Evolutionary conservation across 2,113 vertebrate genomes (phyloP), one percentile per base, ranked within the genome.

Genomic region (Athene noctua): DNA sequence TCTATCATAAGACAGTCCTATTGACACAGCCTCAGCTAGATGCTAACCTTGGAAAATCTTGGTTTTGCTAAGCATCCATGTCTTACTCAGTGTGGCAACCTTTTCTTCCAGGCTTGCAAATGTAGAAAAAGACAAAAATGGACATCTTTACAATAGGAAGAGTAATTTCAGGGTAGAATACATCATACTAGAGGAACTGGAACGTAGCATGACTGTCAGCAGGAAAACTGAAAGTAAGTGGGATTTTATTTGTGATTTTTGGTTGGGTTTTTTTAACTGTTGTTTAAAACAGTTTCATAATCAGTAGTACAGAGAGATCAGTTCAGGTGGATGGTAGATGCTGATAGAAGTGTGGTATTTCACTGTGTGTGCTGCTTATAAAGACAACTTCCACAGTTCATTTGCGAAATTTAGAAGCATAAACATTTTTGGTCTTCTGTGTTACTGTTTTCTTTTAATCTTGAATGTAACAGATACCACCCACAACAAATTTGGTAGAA

Each of bases 221-320:
- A 98, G 98, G 88, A 98, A 98, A 96, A 93, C 92, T 46, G 98
- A 99, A 96, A 98, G 99, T 99, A 97, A 96, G 98, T 97, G 54
- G 29, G 13, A 3, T 46, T 87, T 74, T 57, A 21, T 74, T 57
- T 62, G 12, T 6, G 0, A 1, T 57, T 58, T n/a, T 66, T 42
- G 4, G 71, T 75, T 58, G 9, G 21, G 9, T 40, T 73, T 70
- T 59, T 38, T 20, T 15, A 54, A 13, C 10, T 59, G 13, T 32
- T 71, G 16, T 55, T 74, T 61, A 73, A 73, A 77, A 66, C 63
- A 13, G 7, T 61, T 91, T 95, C 63, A 85, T 65, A 90, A 57
- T 71, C 11, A 15, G 4, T 42, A 52, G 15, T 83, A 54, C 5
- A 52, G 52, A 80, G 52, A 58, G 10, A 52, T 72, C 26, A 67